Percentiles rank a stretch among this genome's conserved stretches.
Conservation (phyloP, 2,797 vertebrate genomes). For the Dryobates pubescens region DNA sequence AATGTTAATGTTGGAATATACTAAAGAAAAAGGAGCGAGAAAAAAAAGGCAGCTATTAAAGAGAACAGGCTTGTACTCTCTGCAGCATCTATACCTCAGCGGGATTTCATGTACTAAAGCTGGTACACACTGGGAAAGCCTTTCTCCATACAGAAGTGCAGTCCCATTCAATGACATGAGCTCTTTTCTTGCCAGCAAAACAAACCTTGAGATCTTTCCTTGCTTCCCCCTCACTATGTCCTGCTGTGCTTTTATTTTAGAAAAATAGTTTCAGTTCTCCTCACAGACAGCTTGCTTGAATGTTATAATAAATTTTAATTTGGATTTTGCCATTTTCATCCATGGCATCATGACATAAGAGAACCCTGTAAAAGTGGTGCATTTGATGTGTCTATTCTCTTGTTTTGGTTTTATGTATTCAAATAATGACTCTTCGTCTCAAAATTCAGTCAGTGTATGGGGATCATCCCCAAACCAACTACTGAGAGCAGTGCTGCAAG, state of each 20-base stretch:
- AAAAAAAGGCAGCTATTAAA: conserved; percentile 43
- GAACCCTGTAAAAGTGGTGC: not conserved
- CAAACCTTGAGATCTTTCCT: conserved; percentile 67
- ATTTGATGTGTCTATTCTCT: not conserved
- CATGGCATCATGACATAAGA: not conserved
- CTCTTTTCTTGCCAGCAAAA: conserved; percentile 66
- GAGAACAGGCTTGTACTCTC: conserved; percentile 51
- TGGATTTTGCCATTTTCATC: conserved; percentile 31
- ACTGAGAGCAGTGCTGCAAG: not conserved
- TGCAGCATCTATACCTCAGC: conserved; percentile 59
- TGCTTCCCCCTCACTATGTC: conserved; percentile 53
- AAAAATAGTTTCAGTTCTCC: conserved; percentile 69
- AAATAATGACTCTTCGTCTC: not conserved
- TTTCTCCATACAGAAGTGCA: conserved; percentile 53
- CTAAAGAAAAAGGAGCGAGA: conserved; percentile 18
- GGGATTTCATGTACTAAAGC: conserved; percentile 64
- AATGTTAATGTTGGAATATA: conserved; percentile 55
- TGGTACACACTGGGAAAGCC: conserved; percentile 58
- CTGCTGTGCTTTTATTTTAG: conserved; percentile 76
- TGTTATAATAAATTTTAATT: conserved; percentile 55
- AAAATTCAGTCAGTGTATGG: not conserved
- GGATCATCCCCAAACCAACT: not conserved
- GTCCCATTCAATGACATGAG: conserved; percentile 59
- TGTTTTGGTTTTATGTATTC: not conserved
- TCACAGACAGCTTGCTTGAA: conserved; percentile 55